Conservation (phyloP, 2,113 vertebrate genomes). For the Channa maculata region DNA sequence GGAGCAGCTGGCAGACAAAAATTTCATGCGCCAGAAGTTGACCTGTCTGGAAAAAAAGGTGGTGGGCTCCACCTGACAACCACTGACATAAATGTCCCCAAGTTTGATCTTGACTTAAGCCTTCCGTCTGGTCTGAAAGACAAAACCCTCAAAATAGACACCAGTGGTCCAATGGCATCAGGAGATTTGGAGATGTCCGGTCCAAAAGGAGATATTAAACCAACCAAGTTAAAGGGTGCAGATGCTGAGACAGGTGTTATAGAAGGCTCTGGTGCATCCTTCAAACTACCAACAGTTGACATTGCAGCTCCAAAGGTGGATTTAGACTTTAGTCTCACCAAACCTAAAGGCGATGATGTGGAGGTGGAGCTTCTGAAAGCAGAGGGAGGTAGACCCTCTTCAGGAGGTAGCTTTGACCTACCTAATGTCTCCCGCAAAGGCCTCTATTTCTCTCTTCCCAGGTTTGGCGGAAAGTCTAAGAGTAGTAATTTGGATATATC, state of each 20-base stretch:
- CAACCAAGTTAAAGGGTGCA: conserved; percentile 36
- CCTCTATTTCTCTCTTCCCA: conserved; percentile 84
- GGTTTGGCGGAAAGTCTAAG: conserved; percentile 82
- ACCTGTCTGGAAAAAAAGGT: conserved; percentile 60
- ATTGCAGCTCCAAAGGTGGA: conserved; percentile 86
- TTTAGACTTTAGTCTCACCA: conserved; percentile 81
- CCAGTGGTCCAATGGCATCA: conserved; percentile 19
- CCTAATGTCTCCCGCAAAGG: conserved; percentile 79
- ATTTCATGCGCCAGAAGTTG: conserved; percentile 49
- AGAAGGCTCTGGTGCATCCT: conserved; percentile 74
- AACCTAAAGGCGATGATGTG: conserved; percentile 75
- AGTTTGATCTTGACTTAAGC: conserved; percentile 69
- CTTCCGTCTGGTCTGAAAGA: conserved; percentile 64
- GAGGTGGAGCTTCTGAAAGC: conserved; percentile 78
- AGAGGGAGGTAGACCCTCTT: conserved; percentile 75
- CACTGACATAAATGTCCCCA: conserved; percentile 81
- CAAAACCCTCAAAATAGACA: conserved; percentile 35
- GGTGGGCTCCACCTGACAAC: conserved; percentile 69
- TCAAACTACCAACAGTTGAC: conserved; percentile 85
- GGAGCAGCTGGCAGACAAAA: conserved; percentile 44
- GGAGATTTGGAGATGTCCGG: conserved; percentile 53
- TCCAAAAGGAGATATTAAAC: conserved; percentile 49
- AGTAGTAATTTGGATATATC: conserved; percentile 61
- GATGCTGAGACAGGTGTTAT: conserved; percentile 23
- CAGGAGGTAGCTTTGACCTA: conserved; percentile 80